Evolutionary conservation across 2,113 vertebrate species (phyloP).

Genomic region (Plecotus auritus): DNA sequence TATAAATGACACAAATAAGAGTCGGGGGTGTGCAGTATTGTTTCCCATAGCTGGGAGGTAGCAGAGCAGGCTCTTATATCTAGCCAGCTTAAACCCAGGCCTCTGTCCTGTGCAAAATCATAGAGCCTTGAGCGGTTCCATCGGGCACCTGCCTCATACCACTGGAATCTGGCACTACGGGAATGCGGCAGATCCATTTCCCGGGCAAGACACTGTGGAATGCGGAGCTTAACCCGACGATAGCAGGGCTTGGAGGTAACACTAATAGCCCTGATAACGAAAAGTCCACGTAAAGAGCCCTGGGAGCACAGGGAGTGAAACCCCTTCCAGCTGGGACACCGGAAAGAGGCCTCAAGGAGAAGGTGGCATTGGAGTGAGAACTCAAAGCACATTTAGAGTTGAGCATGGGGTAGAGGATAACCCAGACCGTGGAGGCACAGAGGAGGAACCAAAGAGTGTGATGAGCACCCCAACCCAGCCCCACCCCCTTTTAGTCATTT

Average conservation of each 20-base stretch:
- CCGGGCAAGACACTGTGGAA: background rate
- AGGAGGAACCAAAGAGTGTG: background rate
- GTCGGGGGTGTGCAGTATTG: background rate
- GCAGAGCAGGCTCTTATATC: background rate
- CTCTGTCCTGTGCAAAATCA: background rate
- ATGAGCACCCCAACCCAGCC: too few species aligned
- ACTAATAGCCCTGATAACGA: background rate
- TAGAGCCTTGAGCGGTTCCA: background rate
- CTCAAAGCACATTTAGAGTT: background rate
- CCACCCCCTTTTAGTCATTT: background rate
- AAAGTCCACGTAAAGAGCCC: background rate
- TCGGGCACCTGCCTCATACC: accelerated
- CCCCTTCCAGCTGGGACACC: background rate
- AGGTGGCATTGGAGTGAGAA: background rate
- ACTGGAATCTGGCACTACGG: background rate
- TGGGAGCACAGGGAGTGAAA: background rate
- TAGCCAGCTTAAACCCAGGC: background rate
- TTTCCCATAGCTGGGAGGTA: background rate
- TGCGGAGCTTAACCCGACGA: background rate
- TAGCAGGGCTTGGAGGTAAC: background rate
- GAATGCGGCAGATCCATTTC: background rate
- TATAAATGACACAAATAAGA: background rate
- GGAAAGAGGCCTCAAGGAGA: background rate
- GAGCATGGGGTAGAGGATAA: background rate
- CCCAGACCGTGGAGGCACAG: background rate